A percentile compares a stretch with the other conserved stretches of the same genome.
These are phyloP conservation scores for Diuraphis noxia DNA, from an alignment of 1,140 invertebrate genomes.

Conservation along the genomic window DNA sequence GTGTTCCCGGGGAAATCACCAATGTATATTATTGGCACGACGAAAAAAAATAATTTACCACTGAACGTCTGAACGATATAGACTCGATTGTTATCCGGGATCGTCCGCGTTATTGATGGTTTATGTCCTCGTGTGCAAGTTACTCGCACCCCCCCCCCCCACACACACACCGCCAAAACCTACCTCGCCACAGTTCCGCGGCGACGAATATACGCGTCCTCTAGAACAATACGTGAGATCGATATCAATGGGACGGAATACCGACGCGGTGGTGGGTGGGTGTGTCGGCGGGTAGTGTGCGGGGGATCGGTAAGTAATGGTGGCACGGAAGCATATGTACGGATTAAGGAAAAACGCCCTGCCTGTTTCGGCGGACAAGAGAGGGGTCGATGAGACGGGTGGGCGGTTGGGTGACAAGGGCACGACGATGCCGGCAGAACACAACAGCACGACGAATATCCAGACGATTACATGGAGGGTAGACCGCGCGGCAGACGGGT, in stretches of 20 bases:
- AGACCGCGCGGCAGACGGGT: not conserved
- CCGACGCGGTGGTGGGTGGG: not conserved
- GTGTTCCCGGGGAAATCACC: not conserved
- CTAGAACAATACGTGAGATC: slow-evolving; percentile 26
- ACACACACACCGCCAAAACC: not conserved
- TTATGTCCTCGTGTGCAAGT: not conserved
- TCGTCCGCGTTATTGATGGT: not conserved
- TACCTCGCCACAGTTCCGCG: not conserved
- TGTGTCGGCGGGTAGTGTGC: no score
- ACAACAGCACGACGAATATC: not conserved
- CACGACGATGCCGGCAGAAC: not conserved
- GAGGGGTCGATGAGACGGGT: not conserved
- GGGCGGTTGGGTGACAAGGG: not conserved
- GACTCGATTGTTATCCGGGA: not conserved
- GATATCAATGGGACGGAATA: not conserved
- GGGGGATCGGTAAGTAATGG: slow-evolving; percentile 14
- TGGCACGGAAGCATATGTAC: slow-evolving; percentile 46
- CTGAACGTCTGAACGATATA: not conserved
- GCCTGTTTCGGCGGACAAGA: not conserved
- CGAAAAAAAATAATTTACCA: not conserved
- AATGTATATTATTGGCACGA: not conserved
- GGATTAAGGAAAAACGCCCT: slow-evolving; percentile 45
- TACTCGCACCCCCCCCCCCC: no score
- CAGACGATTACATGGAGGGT: slow-evolving; percentile 37
- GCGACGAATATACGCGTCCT: not conserved